Conservation (phyloP, 1,140 invertebrate species). For the Danaus plexippus region DNA sequence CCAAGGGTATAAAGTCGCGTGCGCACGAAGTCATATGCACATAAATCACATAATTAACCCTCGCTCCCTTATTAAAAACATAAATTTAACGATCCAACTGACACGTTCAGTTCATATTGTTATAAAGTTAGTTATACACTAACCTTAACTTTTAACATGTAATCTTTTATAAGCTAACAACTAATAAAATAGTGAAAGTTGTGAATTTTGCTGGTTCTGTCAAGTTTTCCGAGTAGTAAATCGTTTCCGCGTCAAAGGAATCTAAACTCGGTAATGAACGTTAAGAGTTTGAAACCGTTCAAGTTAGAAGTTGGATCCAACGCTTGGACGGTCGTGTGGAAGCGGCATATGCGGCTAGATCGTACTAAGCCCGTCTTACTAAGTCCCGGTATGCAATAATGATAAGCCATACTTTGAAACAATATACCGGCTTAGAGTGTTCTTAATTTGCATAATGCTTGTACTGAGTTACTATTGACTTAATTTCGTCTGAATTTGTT, state of each 20-base stretch:
- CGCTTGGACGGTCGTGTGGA: conserved; percentile 38
- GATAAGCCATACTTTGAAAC: conserved; percentile 17
- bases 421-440: conserved; percentile 22
- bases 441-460: conserved; percentile 21
- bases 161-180: too few species aligned
- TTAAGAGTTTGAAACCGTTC: too few species aligned
- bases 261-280: too few species aligned
- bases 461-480: conserved; percentile 20
- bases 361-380: conserved; percentile 30
- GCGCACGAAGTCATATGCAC: conserved; percentile 41
- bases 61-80: conserved; percentile 58
- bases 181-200: too few species aligned
- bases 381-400: conserved; percentile 8
- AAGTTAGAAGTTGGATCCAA: too few species aligned
- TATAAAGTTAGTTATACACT: too few species aligned
- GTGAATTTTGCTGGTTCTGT: too few species aligned
- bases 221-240: too few species aligned
- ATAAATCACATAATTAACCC: conserved; percentile 66
- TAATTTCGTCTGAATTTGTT: background rate
- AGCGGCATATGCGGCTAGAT: conserved; percentile 49
- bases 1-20: conserved; percentile 29
- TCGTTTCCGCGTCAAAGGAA: too few species aligned
- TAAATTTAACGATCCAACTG: conserved; percentile 51
- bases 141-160: too few species aligned
- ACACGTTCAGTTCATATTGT: conserved; percentile 13